These are phyloP conservation scores for Deroplatys truncata DNA, from an alignment of 2,888 invertebrate species.

Conservation along the genomic window DNA sequence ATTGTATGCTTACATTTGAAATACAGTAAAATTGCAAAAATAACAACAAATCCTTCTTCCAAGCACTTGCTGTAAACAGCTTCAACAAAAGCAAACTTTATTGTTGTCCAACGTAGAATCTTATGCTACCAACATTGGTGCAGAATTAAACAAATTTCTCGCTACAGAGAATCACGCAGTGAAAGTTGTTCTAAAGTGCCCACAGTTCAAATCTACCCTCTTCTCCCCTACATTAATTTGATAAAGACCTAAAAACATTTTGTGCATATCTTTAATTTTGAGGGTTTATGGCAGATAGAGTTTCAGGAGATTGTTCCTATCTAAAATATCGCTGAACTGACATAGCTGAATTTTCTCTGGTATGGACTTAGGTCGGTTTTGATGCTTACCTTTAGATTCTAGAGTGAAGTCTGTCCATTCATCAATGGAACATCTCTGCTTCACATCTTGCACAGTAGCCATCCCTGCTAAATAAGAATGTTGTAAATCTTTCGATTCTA, in stretches of 20 bases:
- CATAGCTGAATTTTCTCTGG: not conserved
- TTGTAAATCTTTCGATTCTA: not conserved
- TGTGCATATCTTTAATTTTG: not conserved
- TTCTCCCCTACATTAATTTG: not conserved
- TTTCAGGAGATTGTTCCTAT: not conserved
- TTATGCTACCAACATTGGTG: too few species aligned
- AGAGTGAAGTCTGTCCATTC: not conserved
- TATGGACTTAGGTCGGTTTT: too few species aligned
- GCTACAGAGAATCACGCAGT: too few species aligned
- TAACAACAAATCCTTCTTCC: too few species aligned
- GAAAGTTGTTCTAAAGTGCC: too few species aligned
- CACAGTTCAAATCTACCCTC: too few species aligned
- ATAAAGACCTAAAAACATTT: not conserved
- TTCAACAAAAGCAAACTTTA: too few species aligned
- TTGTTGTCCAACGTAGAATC: too few species aligned
- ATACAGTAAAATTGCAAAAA: too few species aligned
- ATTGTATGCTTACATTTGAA: too few species aligned
- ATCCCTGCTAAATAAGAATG: not conserved
- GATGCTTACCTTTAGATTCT: not conserved
- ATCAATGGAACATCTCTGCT: not conserved
- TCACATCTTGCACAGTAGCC: not conserved
- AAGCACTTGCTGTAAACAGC: too few species aligned
- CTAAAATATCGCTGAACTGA: not conserved
- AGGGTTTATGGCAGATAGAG: not conserved
- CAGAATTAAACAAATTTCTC: too few species aligned